Evolutionary conservation across 2,113 vertebrate genomes (phyloP).

Genomic region (Coptodon rendalli): DNA sequence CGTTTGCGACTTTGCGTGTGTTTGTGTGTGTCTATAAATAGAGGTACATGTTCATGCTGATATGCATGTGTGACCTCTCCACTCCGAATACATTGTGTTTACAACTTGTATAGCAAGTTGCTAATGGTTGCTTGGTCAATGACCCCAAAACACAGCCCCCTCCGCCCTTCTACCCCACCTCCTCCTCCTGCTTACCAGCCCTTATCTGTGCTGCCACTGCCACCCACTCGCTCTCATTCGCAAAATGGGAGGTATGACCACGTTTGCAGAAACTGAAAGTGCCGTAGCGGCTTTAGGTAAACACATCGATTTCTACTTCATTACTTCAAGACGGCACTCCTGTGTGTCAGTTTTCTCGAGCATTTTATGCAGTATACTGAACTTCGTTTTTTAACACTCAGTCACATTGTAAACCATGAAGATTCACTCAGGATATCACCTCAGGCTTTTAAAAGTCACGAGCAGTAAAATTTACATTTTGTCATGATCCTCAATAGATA

Average conservation of each 20-base stretch:
- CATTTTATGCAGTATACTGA: neutral
- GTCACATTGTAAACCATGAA: neutral
- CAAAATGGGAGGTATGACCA: neutral
- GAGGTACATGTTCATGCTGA: neutral
- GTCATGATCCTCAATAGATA: neutral
- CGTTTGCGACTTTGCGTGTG: neutral
- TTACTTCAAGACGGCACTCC: neutral
- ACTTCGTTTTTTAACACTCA: neutral
- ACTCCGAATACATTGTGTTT: slow-evolving; percentile 32
- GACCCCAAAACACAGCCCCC: slow-evolving; percentile 37
- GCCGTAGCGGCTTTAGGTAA: neutral
- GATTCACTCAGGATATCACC: neutral
- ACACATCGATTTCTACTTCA: neutral
- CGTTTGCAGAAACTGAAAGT: slow-evolving; percentile 17
- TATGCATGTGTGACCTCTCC: slow-evolving; percentile 13
- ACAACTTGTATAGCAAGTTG: slow-evolving; percentile 24
- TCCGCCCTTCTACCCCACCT: neutral
- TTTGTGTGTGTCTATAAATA: neutral
- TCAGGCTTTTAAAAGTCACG: neutral
- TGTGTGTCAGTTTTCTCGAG: neutral
- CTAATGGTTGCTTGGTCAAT: slow-evolving; percentile 54
- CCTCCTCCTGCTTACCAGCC: slow-evolving; percentile 5
- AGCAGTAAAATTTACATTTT: neutral
- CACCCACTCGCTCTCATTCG: slow-evolving; percentile 49
- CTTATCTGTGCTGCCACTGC: slow-evolving; percentile 38